These are phyloP conservation scores for Cryptosula pallasiana DNA, from an alignment of 2,888 invertebrate species.

Conservation along the genomic window DNA sequence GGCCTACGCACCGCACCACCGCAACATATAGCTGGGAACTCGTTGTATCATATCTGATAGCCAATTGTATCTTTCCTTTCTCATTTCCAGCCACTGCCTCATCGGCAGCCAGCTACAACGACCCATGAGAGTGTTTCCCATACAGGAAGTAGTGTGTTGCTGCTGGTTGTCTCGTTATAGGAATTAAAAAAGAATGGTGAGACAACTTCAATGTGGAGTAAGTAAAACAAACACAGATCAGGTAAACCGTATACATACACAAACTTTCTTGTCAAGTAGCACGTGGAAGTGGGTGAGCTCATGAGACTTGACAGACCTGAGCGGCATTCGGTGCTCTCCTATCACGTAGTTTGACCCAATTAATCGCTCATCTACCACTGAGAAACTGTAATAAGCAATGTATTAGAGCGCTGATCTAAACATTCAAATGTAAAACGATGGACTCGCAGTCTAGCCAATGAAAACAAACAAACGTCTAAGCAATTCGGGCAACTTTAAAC, in stretches of 20 bases:
- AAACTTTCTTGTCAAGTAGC: constrained; percentile 59
- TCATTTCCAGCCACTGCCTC: background rate
- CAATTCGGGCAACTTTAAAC: too few relatives aligned
- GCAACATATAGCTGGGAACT: background rate
- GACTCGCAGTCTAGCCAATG: too few relatives aligned
- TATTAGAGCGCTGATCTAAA: too few relatives aligned
- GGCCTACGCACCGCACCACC: constrained; percentile 5
- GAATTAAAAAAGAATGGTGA: too few relatives aligned
- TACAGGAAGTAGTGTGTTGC: too few relatives aligned
- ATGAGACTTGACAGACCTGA: constrained; percentile 61
- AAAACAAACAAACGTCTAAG: too few relatives aligned
- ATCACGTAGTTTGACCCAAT: constrained; percentile 72
- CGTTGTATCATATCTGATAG: background rate
- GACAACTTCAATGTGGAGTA: too few relatives aligned
- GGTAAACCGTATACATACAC: constrained; percentile 50
- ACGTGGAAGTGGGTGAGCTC: constrained; percentile 60
- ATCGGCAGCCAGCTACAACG: constrained; percentile 2
- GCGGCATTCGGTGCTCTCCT: constrained; percentile 64
- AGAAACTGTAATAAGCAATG: too few relatives aligned
- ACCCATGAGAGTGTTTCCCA: too few relatives aligned
- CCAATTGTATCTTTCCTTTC: background rate
- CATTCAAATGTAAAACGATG: too few relatives aligned
- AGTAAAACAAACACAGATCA: too few relatives aligned
- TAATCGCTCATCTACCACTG: constrained; percentile 74
- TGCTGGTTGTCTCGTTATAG: too few relatives aligned